Evolutionary conservation across 2,113 vertebrate genomes (phyloP).

Genomic region (Geococcyx californianus): DNA sequence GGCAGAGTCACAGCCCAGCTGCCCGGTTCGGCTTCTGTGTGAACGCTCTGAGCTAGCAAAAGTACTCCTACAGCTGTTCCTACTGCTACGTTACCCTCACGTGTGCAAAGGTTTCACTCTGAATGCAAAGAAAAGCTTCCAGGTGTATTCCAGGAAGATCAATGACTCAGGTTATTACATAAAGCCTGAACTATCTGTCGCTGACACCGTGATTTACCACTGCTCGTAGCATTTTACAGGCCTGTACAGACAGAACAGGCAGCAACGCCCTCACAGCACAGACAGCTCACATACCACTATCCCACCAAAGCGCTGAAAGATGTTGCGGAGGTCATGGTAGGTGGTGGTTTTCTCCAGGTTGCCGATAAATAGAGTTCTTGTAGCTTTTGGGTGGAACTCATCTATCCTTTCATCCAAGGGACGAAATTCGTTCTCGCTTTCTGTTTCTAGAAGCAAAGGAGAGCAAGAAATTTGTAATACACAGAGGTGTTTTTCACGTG

Average conservation of each 20-base stretch:
- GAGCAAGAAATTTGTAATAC: neutral
- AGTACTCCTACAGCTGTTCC: neutral
- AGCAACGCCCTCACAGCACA: neutral
- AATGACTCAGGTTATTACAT: neutral
- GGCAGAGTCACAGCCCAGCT: neutral
- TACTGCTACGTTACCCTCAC: neutral
- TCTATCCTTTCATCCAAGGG: conserved; percentile 98
- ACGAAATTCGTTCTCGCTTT: conserved; percentile 98
- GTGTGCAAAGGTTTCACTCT: fast-evolving
- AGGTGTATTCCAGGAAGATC: neutral
- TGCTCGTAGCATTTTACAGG: neutral
- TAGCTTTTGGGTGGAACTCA: conserved; percentile 98
- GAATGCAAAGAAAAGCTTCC: neutral
- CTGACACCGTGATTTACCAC: neutral
- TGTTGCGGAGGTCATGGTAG: conserved; percentile 94
- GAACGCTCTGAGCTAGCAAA: neutral
- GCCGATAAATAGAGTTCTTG: conserved; percentile 95
- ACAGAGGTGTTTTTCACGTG: neutral
- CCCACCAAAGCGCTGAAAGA: conserved; percentile 97
- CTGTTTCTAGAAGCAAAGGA: conserved; percentile 84
- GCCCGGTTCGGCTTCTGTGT: neutral
- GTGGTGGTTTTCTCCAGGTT: conserved; percentile 98
- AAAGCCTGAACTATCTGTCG: neutral
- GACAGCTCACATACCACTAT: conserved; percentile 87
- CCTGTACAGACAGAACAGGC: neutral